A percentile compares a stretch with the other conserved stretches of the same genome.
Evolutionary conservation across 1,140 invertebrate genomes (phyloP).

Genomic region (Caenorhabditis inopinata): DNA sequence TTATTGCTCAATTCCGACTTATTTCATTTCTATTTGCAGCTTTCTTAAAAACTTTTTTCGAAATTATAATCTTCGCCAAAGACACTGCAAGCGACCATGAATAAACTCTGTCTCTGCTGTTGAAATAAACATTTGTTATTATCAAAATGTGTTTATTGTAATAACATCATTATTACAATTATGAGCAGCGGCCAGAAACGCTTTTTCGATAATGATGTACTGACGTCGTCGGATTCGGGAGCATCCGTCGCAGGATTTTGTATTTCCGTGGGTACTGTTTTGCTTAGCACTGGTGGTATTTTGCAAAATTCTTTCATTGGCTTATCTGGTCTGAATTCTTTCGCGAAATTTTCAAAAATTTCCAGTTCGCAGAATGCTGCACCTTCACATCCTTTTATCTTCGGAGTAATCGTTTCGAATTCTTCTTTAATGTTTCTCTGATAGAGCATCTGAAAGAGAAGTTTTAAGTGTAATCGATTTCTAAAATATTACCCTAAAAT

Average conservation of each 20-base stretch:
- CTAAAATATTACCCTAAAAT: background rate
- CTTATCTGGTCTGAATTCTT: background rate
- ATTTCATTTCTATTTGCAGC: too few species aligned
- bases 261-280: background rate
- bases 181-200: background rate
- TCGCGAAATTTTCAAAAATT: background rate
- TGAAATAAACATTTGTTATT: constrained; percentile 21
- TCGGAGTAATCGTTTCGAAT: background rate
- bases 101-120: constrained; percentile 52
- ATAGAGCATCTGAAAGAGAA: background rate
- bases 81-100: constrained; percentile 90
- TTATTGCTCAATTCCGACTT: too few species aligned
- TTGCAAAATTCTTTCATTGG: background rate
- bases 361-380: background rate
- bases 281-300: background rate
- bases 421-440: background rate
- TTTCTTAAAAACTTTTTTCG: too few species aligned
- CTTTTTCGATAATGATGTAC: too few species aligned
- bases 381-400: background rate
- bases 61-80: too few species aligned
- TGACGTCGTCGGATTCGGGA: too few species aligned
- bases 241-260: background rate
- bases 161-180: background rate
- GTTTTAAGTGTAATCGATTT: background rate
- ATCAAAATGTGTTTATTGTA: background rate